Conservation (phyloP, 2,113 vertebrate species). For the Nothocercus nigrocapillus region DNA sequence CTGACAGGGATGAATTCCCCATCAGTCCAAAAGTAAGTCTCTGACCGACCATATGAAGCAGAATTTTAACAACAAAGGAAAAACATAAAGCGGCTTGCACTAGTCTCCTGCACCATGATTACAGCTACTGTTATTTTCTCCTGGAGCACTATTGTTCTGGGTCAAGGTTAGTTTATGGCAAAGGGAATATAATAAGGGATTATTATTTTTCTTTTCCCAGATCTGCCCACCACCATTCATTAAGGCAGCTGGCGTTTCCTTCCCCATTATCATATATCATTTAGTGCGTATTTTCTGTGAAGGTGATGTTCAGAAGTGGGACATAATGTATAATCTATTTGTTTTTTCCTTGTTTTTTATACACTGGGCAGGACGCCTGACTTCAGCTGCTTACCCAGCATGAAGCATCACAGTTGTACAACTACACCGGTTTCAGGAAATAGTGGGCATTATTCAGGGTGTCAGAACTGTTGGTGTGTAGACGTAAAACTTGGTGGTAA, state of each 20-base stretch:
- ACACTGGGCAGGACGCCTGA: background rate
- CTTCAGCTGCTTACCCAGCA: background rate
- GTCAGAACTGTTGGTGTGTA: background rate
- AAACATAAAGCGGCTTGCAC: background rate
- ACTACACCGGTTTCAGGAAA: background rate
- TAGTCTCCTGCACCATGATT: background rate
- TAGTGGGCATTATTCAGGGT: background rate
- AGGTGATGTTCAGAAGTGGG: constrained; percentile 52
- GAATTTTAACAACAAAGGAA: background rate
- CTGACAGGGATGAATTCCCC: accelerated
- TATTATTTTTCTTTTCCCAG: constrained; percentile 58
- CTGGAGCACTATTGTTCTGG: constrained; percentile 36
- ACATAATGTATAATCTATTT: background rate
- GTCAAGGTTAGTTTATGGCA: constrained; percentile 54
- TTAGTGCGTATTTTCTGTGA: constrained; percentile 27
- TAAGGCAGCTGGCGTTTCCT: constrained; percentile 41
- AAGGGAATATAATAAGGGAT: constrained; percentile 27
- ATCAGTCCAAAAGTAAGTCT: background rate
- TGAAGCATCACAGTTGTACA: background rate
- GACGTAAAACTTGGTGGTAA: background rate
- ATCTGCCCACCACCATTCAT: constrained; percentile 20
- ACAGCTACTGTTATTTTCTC: constrained; percentile 34
- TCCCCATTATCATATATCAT: constrained; percentile 44
- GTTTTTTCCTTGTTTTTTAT: background rate
- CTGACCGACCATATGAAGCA: background rate